Percentiles rank a stretch among this genome's conserved stretches.
phyloP scores from a whole-genome alignment of 2,113 vertebrate species.

The Mesembrinibis cayennensis region DNA sequence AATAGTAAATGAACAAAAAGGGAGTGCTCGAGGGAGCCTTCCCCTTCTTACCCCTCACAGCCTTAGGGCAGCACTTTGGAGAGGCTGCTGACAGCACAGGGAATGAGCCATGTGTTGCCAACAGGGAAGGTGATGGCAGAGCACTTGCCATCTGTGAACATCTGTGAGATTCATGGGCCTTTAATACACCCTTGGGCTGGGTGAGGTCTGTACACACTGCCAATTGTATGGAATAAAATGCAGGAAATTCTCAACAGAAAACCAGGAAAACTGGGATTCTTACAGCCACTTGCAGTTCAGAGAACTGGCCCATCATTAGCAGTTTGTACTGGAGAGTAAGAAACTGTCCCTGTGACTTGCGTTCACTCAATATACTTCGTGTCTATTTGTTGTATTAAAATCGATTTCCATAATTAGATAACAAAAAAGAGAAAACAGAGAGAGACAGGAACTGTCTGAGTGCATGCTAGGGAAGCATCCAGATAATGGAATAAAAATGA shows the following conservation, averaged over 20 bases:
- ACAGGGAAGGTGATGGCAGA: background rate
- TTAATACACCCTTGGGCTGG: background rate
- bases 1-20: background rate
- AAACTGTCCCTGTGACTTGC: background rate
- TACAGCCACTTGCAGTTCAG: background rate
- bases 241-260: background rate
- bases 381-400: background rate
- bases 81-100: slow-evolving; percentile 11
- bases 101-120: background rate
- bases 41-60: background rate
- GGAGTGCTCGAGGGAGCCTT: background rate
- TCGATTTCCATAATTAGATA: background rate
- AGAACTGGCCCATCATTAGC: background rate
- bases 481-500: background rate
- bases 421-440: background rate
- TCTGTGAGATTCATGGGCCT: background rate
- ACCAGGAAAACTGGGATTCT: background rate
- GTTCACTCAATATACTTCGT: background rate
- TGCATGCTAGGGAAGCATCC: background rate
- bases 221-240: background rate
- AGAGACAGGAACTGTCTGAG: background rate
- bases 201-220: background rate
- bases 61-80: background rate
- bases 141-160: background rate
- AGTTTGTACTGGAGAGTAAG: background rate